Conservation (phyloP, 2,888 invertebrate genomes). For the Incurvaria masculella region DNA sequence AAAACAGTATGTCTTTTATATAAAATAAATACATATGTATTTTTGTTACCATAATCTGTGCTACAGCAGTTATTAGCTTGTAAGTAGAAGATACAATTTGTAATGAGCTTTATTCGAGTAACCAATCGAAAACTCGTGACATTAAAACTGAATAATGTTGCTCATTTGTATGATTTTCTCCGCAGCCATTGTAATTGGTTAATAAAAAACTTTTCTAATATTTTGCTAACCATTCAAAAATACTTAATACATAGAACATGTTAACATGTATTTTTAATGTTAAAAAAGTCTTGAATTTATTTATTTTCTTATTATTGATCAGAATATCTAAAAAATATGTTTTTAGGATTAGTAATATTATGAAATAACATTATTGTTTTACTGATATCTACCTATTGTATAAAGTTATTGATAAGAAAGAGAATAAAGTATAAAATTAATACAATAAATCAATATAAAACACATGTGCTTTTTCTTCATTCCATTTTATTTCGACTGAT, state of each 20-base stretch:
- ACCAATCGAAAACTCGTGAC: background rate
- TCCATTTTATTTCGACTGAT: no score
- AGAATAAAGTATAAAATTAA: conserved; percentile 25
- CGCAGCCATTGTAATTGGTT: background rate
- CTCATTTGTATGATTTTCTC: background rate
- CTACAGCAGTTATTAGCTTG: conserved; percentile 32
- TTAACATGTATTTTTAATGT: no score
- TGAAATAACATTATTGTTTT: conserved; percentile 54
- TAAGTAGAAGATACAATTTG: background rate
- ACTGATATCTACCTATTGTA: conserved; percentile 53
- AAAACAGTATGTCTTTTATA: conserved; percentile 48
- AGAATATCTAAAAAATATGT: conserved; percentile 48
- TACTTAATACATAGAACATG: no score
- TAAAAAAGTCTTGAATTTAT: background rate
- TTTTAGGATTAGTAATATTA: conserved; percentile 37
- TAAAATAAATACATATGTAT: no score
- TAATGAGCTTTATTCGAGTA: background rate
- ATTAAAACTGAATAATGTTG: background rate
- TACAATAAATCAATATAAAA: no score
- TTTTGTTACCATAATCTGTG: conserved; percentile 53
- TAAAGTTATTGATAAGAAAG: conserved; percentile 33
- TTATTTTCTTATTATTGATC: background rate
- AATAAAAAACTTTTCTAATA: background rate
- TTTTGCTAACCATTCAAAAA: background rate
- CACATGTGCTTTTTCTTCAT: no score